Conservation (phyloP, 2,888 invertebrate genomes). For the Spisula subtruncata region DNA sequence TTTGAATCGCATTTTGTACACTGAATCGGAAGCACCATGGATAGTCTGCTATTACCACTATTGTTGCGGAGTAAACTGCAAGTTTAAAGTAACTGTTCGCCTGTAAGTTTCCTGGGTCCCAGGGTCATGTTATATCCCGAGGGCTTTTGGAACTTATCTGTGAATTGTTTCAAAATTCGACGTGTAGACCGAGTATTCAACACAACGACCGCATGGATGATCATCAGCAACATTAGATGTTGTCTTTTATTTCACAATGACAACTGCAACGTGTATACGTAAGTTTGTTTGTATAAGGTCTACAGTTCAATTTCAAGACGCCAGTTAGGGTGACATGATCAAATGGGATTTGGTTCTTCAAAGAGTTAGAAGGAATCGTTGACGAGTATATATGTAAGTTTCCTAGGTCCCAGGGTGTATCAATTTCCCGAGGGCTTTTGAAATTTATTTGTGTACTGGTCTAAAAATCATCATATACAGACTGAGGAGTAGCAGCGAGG, state of each 20-base stretch:
- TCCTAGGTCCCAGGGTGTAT: constrained; percentile 50
- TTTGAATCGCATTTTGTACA: neutral
- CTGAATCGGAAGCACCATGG: neutral
- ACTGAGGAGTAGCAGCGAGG: neutral
- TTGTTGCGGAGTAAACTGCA: no score
- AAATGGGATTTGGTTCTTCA: no score
- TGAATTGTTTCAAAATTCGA: neutral
- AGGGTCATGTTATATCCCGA: constrained; percentile 47
- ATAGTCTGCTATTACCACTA: no score
- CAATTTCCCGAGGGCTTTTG: constrained; percentile 49
- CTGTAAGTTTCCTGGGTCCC: constrained; percentile 63
- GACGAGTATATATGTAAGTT: constrained; percentile 48
- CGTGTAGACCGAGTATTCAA: neutral
- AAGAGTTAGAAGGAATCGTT: neutral
- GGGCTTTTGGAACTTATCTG: constrained; percentile 56
- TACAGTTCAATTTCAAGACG: neutral
- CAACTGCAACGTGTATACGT: neutral
- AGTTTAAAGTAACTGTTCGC: neutral
- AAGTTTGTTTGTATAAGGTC: no score
- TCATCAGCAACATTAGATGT: neutral
- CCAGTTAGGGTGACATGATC: no score
- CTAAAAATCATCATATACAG: neutral
- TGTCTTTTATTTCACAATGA: neutral
- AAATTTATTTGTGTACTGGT: constrained; percentile 34
- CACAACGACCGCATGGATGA: neutral